Conservation (phyloP, 1,140 invertebrate genomes). For the Zaprionus kolodkinae region DNA sequence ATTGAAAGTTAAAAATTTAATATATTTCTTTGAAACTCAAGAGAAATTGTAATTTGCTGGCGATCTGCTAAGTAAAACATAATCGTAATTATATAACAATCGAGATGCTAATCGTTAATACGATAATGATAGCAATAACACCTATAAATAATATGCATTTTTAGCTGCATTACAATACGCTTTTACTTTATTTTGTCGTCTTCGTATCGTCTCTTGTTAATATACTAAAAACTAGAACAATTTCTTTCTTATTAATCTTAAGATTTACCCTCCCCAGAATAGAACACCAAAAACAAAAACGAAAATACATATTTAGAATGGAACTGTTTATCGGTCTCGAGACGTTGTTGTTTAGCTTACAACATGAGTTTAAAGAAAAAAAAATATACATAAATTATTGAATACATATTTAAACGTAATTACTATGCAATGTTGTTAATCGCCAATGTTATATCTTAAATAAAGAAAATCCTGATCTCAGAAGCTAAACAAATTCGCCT, state of each 20-base stretch:
- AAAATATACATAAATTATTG: conserved; percentile 36
- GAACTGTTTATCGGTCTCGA: conserved; percentile 8
- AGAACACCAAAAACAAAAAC: conserved; percentile 35
- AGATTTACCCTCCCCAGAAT: conserved; percentile 29
- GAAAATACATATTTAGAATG: conserved; percentile 19
- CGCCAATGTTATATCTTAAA: conserved; percentile 65
- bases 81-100: not conserved
- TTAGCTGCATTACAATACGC: conserved; percentile 26
- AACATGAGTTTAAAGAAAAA: conserved; percentile 53
- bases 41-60: not conserved
- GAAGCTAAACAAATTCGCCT: conserved; percentile 1
- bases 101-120: conserved; percentile 11
- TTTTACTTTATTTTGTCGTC: conserved; percentile 15
- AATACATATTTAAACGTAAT: conserved; percentile 20
- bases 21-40: not conserved
- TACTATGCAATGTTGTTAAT: conserved; percentile 63
- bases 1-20: not conserved
- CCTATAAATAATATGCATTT: conserved; percentile 29
- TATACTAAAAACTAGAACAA: conserved; percentile 23
- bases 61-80: conserved; percentile 4
- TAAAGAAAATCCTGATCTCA: conserved; percentile 53
- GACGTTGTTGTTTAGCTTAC: conserved; percentile 45
- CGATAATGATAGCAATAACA: conserved; percentile 17
- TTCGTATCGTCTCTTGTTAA: conserved; percentile 20
- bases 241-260: conserved; percentile 34